Conservation (phyloP, 2,888 invertebrate genomes). For the Mayetiola destructor region DNA sequence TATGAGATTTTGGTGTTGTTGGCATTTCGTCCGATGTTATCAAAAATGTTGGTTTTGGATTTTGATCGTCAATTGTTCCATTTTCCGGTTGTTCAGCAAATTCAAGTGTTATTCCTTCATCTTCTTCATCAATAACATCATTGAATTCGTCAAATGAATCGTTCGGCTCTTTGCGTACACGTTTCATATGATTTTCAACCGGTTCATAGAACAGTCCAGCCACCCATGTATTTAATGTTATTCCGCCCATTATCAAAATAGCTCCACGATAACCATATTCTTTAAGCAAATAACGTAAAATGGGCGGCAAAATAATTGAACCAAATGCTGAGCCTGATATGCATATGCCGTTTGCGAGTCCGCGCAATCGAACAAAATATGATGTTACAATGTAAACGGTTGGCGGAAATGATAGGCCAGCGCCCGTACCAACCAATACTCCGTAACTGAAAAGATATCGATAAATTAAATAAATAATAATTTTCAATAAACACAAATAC, state of each 20-base stretch:
- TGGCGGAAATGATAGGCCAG: slow-evolving; percentile 74
- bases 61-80: slow-evolving; percentile 12
- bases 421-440: slow-evolving; percentile 66
- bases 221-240: slow-evolving; percentile 67
- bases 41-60: slow-evolving; percentile 29
- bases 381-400: slow-evolving; percentile 82
- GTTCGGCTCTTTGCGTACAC: slow-evolving; percentile 37
- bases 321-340: slow-evolving; percentile 80
- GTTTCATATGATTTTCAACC: slow-evolving; percentile 64
- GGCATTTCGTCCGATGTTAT: slow-evolving; percentile 31
- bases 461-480: background rate
- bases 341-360: slow-evolving; percentile 74
- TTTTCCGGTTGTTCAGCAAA: slow-evolving; percentile 26
- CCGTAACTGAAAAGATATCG: slow-evolving; percentile 53
- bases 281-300: slow-evolving; percentile 53
- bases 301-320: slow-evolving; percentile 69
- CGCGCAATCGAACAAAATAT: slow-evolving; percentile 63
- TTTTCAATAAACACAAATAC: background rate
- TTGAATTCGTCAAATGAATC: slow-evolving; percentile 25
- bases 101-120: slow-evolving; percentile 32
- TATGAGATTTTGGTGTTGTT: slow-evolving; percentile 25
- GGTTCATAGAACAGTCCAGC: slow-evolving; percentile 74
- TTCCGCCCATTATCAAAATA: slow-evolving; percentile 63
- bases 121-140: slow-evolving; percentile 31
- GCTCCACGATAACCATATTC: slow-evolving; percentile 66